Evolutionary conservation across 2,888 invertebrate genomes (phyloP), one percentile per base, ranked within the genome.

Genomic region (Abscondita cerata): DNA sequence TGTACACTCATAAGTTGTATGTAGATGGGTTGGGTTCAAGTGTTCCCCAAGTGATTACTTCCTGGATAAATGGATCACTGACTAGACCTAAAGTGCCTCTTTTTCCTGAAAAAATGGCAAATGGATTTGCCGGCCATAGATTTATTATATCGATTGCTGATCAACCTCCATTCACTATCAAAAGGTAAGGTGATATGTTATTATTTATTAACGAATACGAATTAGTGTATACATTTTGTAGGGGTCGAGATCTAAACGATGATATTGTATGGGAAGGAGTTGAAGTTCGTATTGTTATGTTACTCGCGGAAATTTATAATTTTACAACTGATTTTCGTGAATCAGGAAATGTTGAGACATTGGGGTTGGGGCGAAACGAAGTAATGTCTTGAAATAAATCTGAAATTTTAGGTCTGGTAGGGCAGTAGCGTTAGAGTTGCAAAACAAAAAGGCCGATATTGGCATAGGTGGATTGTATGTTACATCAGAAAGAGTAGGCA

Each of bases 1-100:
- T 92, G 51, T 92, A 90, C 74, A 91, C 91, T 0, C 92, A 92
- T 75, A 84, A 86, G 67, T 77, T 92, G 38, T 92, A 87, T 74
- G 83, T 85, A 0, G 91, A 92, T 76, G 90, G 91, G 1, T 80
- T 91, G 69, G 92, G 91, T 19, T 85, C 88, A 0, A 91, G 91
- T 73, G 79, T 78, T 48, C 86, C 90, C 0, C 73, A 85, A 16
- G 87, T 92, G 0, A 71, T 92, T 8, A 89, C 87, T 16, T 89
- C 91, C 25, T 93, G 92, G 91, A 80, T 84, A 1, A 85, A 84
- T 47, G 86, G 86, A 25, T 84, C 82, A 48, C 84, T 88, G 64
- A 87, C 91, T 1, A 83, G 87, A 63, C 82, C 83, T 0, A 78
- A 85, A 18, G 80, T 88, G 0, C 81, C 87, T 74, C 79, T 92